phyloP scores from a whole-genome alignment of 2,797 vertebrate genomes.

The Holocentrus rufus region DNA sequence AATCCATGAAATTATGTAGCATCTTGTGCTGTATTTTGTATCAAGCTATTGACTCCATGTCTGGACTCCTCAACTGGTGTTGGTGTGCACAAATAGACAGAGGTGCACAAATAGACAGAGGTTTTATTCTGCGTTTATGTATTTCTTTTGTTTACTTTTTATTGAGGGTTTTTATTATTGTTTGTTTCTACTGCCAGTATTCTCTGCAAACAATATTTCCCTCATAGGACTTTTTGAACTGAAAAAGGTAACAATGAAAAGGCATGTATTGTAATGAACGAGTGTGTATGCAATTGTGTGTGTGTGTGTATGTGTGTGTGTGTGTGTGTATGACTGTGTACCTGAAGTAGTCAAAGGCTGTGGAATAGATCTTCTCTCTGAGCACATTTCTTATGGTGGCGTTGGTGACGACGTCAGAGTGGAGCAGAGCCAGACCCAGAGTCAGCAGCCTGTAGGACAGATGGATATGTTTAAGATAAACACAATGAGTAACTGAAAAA shows the following conservation, averaged over 20 bases:
- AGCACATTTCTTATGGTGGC: constrained; percentile 94
- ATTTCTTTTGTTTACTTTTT: background rate
- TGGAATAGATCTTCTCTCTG: constrained; percentile 97
- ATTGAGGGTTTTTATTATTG: too few relatives aligned
- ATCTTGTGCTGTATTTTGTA: too few relatives aligned
- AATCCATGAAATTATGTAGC: too few relatives aligned
- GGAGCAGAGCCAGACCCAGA: constrained; percentile 91
- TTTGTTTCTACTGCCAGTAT: background rate
- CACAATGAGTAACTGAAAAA: background rate
- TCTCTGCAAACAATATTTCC: too few relatives aligned
- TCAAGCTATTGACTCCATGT: too few relatives aligned
- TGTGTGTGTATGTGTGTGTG: background rate
- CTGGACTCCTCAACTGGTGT: too few relatives aligned
- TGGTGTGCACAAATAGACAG: too few relatives aligned
- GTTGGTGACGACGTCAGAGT: constrained; percentile 96
- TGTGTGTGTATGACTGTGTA: constrained; percentile 56
- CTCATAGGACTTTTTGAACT: too few relatives aligned
- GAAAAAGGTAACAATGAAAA: background rate
- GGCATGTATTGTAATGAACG: too few relatives aligned
- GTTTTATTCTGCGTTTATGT: background rate
- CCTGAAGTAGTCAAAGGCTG: constrained; percentile 98
- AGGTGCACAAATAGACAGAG: too few relatives aligned
- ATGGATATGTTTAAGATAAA: background rate
- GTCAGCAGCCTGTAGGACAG: constrained; percentile 87
- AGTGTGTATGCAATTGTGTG: too few relatives aligned